These are phyloP conservation scores for Doris montereyensis DNA, from an alignment of 2,888 invertebrate genomes.

Conservation along the genomic window DNA sequence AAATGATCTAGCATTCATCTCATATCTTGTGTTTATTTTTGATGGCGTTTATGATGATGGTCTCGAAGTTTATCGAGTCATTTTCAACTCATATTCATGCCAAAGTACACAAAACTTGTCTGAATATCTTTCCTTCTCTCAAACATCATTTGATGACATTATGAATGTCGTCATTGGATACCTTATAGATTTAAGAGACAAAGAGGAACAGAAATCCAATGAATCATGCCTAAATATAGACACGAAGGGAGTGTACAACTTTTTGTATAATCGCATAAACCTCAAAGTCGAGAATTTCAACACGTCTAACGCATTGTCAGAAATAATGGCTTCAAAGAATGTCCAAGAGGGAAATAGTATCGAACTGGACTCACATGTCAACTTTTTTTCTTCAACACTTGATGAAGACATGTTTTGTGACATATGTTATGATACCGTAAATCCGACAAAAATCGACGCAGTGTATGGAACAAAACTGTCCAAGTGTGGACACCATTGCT, in stretches of 20 bases:
- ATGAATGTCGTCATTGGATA: slow-evolving; percentile 17
- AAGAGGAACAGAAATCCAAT: no score
- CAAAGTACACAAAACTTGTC: slow-evolving; percentile 12
- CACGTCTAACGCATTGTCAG: background rate
- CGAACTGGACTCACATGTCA: background rate
- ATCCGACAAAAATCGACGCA: slow-evolving; percentile 16
- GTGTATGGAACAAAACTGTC: slow-evolving; percentile 38
- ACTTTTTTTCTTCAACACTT: background rate
- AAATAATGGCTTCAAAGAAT: background rate
- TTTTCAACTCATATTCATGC: slow-evolving; percentile 35
- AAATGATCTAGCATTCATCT: background rate
- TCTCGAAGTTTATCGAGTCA: slow-evolving; percentile 36
- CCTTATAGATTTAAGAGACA: slow-evolving; percentile 25
- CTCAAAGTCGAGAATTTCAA: slow-evolving; percentile 12
- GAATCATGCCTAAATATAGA: no score
- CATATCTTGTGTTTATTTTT: slow-evolving; percentile 40
- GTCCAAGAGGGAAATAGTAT: slow-evolving; percentile 3
- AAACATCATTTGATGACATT: slow-evolving; percentile 22
- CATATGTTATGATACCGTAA: slow-evolving; percentile 45
- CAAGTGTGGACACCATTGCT: slow-evolving; percentile 45
- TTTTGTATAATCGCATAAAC: no score
- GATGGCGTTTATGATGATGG: slow-evolving; percentile 41
- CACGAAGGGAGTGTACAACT: no score
- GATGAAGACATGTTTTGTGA: slow-evolving; percentile 39
- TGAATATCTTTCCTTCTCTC: slow-evolving; percentile 4